Conservation (phyloP, 2,888 invertebrate genomes). For the Drosophila picticornis region DNA sequence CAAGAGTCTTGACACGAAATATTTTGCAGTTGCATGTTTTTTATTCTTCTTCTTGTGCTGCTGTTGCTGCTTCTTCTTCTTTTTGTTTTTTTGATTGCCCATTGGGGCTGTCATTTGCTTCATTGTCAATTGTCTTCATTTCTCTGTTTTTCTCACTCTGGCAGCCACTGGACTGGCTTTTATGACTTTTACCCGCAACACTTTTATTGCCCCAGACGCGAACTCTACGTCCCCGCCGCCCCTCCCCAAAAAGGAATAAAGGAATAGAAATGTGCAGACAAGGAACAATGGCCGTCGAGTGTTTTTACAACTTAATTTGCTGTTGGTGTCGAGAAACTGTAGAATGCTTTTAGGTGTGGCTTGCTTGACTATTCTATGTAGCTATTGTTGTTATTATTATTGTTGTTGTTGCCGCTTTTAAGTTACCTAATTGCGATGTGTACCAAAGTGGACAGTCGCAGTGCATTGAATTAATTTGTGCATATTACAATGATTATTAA, state of each 20-base stretch:
- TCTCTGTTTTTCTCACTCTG: constrained; percentile 28
- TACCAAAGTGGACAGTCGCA: constrained; percentile 24
- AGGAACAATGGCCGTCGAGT: constrained; percentile 53
- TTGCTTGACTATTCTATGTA: constrained; percentile 33
- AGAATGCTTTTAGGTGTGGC: constrained; percentile 68
- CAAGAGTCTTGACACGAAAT: constrained; percentile 8
- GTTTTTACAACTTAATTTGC: constrained; percentile 75
- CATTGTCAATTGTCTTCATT: constrained; percentile 75
- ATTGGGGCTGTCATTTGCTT: constrained; percentile 72
- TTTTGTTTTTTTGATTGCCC: constrained; percentile 40
- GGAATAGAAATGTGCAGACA: constrained; percentile 6
- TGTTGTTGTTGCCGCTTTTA: constrained; percentile 37
- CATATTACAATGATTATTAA: constrained; percentile 66
- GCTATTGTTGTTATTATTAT: constrained; percentile 24
- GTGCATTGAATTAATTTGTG: constrained; percentile 55
- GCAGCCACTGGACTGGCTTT: constrained; percentile 54
- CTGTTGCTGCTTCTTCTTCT: not conserved
- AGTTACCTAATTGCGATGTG: constrained; percentile 64
- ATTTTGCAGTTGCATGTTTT: constrained; percentile 1
- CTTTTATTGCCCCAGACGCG: constrained; percentile 67
- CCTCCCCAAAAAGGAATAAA: not conserved
- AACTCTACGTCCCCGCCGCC: not conserved
- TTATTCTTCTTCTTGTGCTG: not conserved
- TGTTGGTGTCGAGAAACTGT: constrained; percentile 58
- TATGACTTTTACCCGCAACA: constrained; percentile 73